Evolutionary conservation across 2,888 invertebrate species (phyloP), one percentile per base, ranked within the genome.

Genomic region (Apamea epomidion): DNA sequence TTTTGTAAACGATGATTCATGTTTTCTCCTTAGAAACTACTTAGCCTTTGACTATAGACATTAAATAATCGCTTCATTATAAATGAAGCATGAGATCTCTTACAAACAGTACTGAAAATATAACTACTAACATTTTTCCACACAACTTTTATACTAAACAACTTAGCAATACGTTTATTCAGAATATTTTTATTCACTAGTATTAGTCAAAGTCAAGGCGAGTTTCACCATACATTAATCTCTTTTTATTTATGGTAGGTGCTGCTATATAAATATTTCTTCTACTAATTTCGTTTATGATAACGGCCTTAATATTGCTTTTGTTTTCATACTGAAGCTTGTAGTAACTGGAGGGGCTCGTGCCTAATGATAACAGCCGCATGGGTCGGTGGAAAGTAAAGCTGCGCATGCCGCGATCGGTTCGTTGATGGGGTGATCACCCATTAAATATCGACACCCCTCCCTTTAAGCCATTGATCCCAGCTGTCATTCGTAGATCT

Each of bases 141-240:
- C 58, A 58, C n/a, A 51, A 76, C 21, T 58, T 48, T 58, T 42
- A 70, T 48, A 58, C 18, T 6, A 48, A 70, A 32, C 29, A 45
- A 42, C 25, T 37, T 58, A 70, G 18, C n/a, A 65, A 70, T 76
- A 51, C 16, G 73, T 54, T 78, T 65, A 32, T 82, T 69, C 60
- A 82, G 73, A 72, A 45, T 76, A 65, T 71, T 72, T 37, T 18
- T 25, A 73, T 73, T 58, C 37, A 45, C 67, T 25, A 75, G 45
- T 82, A 84, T 88, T 83, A 71, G 69, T 89, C 90, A 84, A 90
- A 80, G 90, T 88, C 87, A 69, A 62, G 74, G 14, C 65, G 45
- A 77, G 71, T 73, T 76, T 84, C 74, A 70, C 78, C 60, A 64
- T 68, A 75, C 84, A 89, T 89, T 83, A 90, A 88, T 89, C 83